Percentiles rank a stretch among this genome's conserved stretches.
These are phyloP conservation scores for Tachysurus vachellii DNA, from an alignment of 2,113 vertebrate genomes.

Conservation along the genomic window DNA sequence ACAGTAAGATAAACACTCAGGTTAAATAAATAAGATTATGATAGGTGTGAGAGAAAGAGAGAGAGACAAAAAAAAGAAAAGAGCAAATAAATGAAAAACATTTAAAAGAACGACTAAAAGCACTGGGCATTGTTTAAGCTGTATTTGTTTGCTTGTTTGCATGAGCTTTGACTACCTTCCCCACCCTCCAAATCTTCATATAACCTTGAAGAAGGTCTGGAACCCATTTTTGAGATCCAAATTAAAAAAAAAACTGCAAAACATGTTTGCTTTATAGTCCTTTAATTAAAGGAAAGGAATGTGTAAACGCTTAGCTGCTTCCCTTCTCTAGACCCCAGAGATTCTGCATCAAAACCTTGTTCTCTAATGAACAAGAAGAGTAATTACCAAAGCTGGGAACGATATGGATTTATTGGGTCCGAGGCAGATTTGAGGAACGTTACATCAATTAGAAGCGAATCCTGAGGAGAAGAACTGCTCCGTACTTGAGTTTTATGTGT, in stretches of 20 bases:
- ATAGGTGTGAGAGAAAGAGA: background rate
- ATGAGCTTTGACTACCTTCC: constrained; percentile 5
- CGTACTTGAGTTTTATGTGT: background rate
- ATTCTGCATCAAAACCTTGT: constrained; percentile 34
- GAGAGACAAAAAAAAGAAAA: background rate
- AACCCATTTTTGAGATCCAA: constrained; percentile 22
- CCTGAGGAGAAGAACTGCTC: constrained; percentile 7
- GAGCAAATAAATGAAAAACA: background rate
- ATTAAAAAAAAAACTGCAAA: constrained; percentile 11
- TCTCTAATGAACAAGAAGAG: constrained; percentile 51
- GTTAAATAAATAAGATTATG: background rate
- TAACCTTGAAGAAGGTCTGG: background rate
- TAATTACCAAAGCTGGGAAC: constrained; percentile 47
- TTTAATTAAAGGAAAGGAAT: constrained; percentile 49
- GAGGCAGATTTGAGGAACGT: constrained; percentile 35
- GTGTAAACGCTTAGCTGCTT: constrained; percentile 34
- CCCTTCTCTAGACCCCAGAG: constrained; percentile 23
- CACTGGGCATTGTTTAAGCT: background rate
- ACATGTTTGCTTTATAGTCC: constrained; percentile 36
- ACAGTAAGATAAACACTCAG: background rate
- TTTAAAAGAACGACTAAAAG: background rate
- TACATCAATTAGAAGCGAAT: constrained; percentile 30
- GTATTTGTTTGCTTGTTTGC: background rate
- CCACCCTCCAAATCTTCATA: background rate
- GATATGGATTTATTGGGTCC: constrained; percentile 31